These are phyloP conservation scores for Acyrthosiphon pisum DNA, from an alignment of 1,140 invertebrate species.

Conservation along the genomic window DNA sequence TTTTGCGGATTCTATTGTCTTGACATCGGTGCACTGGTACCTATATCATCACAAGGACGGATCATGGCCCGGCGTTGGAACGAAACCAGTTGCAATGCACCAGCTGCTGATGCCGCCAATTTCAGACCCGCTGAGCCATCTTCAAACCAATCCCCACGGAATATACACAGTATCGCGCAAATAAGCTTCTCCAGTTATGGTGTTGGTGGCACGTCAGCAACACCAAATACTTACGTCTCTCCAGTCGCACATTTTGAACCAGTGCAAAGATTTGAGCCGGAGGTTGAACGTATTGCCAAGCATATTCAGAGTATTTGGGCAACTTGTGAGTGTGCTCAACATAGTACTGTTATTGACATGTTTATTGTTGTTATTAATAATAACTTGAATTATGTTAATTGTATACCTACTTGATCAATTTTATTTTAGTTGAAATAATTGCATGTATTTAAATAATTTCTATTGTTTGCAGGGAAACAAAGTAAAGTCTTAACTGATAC, in stretches of 20 bases:
- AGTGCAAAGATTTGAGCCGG: neutral
- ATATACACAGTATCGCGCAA: neutral
- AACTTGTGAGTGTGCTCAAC: neutral
- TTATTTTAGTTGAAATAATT: neutral
- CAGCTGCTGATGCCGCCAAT: neutral
- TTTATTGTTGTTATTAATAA: neutral
- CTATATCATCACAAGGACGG: neutral
- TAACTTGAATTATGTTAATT: neutral
- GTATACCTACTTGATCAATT: neutral
- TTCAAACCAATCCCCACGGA: neutral
- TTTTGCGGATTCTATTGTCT: neutral
- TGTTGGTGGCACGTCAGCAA: neutral
- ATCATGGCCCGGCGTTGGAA: neutral
- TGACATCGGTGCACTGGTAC: neutral
- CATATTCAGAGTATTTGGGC: conserved; percentile 44
- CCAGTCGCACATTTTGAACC: neutral
- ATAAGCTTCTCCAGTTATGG: neutral
- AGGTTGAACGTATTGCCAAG: neutral
- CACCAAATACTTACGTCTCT: neutral
- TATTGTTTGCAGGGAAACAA: conserved; percentile 56
- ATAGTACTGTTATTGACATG: neutral
- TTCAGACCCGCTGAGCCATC: neutral
- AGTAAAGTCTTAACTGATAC: conserved; percentile 55
- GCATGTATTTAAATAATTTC: neutral
- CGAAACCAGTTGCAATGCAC: neutral